Percentiles rank a stretch among this genome's conserved stretches.
These are phyloP conservation scores for Siphamia tubifer DNA, from an alignment of 2,113 vertebrate genomes.

Conservation along the genomic window DNA sequence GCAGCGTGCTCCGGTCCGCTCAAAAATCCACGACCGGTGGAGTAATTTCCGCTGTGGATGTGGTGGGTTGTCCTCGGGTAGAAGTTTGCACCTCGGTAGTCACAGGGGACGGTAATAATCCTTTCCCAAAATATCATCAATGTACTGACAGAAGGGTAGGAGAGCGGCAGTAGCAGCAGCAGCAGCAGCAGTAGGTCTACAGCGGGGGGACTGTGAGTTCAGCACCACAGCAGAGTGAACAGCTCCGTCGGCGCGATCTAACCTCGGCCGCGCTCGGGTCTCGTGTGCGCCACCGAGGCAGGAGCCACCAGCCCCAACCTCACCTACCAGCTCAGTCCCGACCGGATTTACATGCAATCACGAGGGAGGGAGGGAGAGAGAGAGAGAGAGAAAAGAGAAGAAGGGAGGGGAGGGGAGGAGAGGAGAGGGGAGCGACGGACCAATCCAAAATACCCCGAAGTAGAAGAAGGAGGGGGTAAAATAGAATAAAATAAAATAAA, in stretches of 20 bases:
- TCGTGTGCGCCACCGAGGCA: slow-evolving; percentile 70
- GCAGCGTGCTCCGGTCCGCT: slow-evolving; percentile 30
- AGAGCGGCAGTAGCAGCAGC: neutral
- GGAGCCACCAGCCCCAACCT: slow-evolving; percentile 71
- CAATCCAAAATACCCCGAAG: slow-evolving; percentile 68
- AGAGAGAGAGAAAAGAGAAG: slow-evolving; percentile 2
- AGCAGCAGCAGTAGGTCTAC: neutral
- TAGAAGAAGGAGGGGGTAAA: too few relatives aligned
- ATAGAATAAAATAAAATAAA: too few relatives aligned
- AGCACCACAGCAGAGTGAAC: slow-evolving; percentile 76
- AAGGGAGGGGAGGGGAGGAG: slow-evolving; percentile 4
- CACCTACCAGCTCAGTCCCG: slow-evolving; percentile 69
- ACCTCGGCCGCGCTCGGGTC: slow-evolving; percentile 69
- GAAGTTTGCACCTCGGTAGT: slow-evolving; percentile 57
- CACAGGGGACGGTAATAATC: slow-evolving; percentile 48
- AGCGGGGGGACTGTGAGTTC: slow-evolving; percentile 40
- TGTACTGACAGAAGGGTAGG: neutral
- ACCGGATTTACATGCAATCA: slow-evolving; percentile 76
- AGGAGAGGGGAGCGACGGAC: slow-evolving; percentile 27
- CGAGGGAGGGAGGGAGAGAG: slow-evolving; percentile 19
- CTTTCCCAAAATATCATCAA: slow-evolving; percentile 24
- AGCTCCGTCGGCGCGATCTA: slow-evolving; percentile 72
- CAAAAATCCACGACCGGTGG: slow-evolving; percentile 45
- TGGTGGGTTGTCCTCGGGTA: slow-evolving; percentile 29
- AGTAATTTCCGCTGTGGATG: slow-evolving; percentile 32